A percentile compares a stretch with the other conserved stretches of the same genome.
Evolutionary conservation across 1,140 invertebrate genomes (phyloP).

Genomic region (Linepithema humile): DNA sequence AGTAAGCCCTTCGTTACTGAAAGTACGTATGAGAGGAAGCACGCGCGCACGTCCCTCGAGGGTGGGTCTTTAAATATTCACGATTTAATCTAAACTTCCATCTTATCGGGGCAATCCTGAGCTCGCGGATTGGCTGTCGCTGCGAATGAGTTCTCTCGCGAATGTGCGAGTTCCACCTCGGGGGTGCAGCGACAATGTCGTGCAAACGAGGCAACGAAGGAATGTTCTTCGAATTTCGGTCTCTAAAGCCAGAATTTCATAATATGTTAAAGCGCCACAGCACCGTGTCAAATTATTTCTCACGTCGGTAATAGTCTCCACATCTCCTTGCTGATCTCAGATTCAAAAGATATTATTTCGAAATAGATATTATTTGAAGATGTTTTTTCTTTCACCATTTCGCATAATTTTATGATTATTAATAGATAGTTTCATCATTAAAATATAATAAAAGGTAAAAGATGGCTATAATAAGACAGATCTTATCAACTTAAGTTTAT

Average conservation of each 20-base stretch:
- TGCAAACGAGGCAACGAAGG: conserved; percentile 13
- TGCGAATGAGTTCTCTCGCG: conserved; percentile 30
- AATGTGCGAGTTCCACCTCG: conserved; percentile 19
- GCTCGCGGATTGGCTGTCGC: conserved; percentile 57
- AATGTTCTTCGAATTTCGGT: not conserved
- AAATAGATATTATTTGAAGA: too few species aligned
- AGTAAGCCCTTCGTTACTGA: not conserved
- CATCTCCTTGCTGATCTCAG: not conserved
- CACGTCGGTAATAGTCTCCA: not conserved
- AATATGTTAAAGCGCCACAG: conserved; percentile 12
- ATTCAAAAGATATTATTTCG: not conserved
- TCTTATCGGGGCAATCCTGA: conserved; percentile 62
- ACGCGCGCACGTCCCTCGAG: not conserved
- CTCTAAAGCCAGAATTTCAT: not conserved
- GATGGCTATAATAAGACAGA: not conserved
- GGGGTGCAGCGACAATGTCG: not conserved
- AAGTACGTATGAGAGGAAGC: not conserved
- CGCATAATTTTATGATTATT: not conserved
- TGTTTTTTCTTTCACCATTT: not conserved
- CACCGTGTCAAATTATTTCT: not conserved
- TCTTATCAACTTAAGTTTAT: not conserved
- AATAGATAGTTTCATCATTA: too few species aligned
- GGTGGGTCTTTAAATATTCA: conserved; percentile 70
- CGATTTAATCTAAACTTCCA: conserved; percentile 74
- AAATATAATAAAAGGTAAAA: not conserved